Base-by-base conservation (phyloP, 2,113 vertebrate genomes). In the Lipophrys pholis region DNA sequence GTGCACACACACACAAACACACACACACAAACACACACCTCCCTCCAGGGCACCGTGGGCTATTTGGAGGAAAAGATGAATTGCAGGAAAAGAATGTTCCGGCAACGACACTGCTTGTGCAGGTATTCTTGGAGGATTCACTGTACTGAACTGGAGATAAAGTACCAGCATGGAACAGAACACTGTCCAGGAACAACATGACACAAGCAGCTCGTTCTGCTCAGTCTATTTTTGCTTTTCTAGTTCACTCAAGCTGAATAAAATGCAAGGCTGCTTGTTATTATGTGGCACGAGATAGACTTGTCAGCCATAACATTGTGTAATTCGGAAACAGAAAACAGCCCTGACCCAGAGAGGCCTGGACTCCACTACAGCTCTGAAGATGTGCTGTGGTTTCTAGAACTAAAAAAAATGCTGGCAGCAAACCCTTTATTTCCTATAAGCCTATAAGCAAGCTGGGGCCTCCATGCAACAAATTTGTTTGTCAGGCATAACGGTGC, bases 11-110 rank as follows among this genome's bases (percentile, higher is more conserved):
- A n/a, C n/a, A n/a, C n/a, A n/a, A n/a, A 30, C 21, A 30, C 21
- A 30, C 21, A 30, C 21, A 30, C 21, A 30, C 21, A 30, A 2
- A 30, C 21, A 30, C 21, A 30, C 43, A 35, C 82, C 81, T 89
- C 83, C 83, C 80, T 82, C 87, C 73, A 76, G 42, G 30, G 73
- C 80, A 82, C 69, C 21, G 74, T 71, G 85, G 87, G 86, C 84
- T 85, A 76, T 86, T 81, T 75, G 69, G 73, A 82, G 56, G 71
- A 78, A 82, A 70, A 77, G 82, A 82, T 89, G 87, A 72, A 58
- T 45, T 57, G 80, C 68, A 66, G 86, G 81, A 86, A 63, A 49
- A 84, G 61, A 74, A 69, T 60, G 55, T 59, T 88, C 52, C 50
- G 69, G 64, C 42, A 12, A 55, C 62, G 16, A 58, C 48, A 69